A percentile compares a stretch with the other conserved stretches of the same genome.
Evolutionary conservation across 2,797 vertebrate species (phyloP).

Genomic region (Lutjanus argentimaculatus): DNA sequence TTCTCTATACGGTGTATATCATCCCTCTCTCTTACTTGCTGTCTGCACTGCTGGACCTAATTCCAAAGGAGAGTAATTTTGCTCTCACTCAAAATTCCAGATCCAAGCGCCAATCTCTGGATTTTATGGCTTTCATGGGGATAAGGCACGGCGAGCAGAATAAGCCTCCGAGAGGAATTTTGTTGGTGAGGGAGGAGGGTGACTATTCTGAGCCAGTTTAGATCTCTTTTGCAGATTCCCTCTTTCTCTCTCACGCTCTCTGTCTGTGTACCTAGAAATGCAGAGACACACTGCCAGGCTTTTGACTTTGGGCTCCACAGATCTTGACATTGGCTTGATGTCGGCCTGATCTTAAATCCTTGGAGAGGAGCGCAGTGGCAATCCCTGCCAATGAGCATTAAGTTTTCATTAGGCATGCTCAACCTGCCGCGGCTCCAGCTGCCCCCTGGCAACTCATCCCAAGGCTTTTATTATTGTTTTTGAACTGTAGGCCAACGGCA

Average conservation of each 20-base stretch:
- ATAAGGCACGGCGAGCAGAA: constrained; percentile 74
- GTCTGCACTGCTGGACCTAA: constrained; percentile 58
- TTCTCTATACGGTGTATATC: constrained; percentile 35
- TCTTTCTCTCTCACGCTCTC: constrained; percentile 55
- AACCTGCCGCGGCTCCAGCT: constrained; percentile 70
- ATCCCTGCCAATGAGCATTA: constrained; percentile 79
- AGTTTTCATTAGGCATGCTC: constrained; percentile 79
- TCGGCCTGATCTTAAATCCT: constrained; percentile 77
- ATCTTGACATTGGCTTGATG: constrained; percentile 84
- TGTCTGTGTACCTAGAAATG: constrained; percentile 57
- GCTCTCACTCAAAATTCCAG: constrained; percentile 79
- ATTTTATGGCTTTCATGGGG: constrained; percentile 81
- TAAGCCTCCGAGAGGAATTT: constrained; percentile 79
- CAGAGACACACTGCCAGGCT: constrained; percentile 62
- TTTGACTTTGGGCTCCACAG: constrained; percentile 76
- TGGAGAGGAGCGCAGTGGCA: constrained; percentile 61
- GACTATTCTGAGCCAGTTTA: constrained; percentile 59
- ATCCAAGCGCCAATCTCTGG: constrained; percentile 78
- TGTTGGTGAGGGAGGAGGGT: constrained; percentile 55
- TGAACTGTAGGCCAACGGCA: constrained; percentile 67
- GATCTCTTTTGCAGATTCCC: constrained; percentile 76
- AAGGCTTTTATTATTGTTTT: constrained; percentile 76
- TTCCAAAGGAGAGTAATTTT: constrained; percentile 77
- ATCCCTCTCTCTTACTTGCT: constrained; percentile 26
- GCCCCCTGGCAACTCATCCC: constrained; percentile 71